phyloP scores from a whole-genome alignment of 2,113 vertebrate genomes.

The Urocitellus parryii region DNA sequence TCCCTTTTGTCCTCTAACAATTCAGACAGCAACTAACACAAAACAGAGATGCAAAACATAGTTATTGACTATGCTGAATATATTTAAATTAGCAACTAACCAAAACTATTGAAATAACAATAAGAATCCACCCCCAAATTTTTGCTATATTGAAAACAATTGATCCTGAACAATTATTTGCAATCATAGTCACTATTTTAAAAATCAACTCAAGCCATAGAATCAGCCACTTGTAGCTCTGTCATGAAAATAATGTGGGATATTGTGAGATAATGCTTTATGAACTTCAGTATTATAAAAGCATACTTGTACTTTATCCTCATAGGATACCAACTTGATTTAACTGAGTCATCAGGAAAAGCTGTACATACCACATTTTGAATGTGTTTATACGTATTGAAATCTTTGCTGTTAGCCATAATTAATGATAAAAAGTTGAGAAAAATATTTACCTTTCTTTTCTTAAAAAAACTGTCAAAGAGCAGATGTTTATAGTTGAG shows the following conservation, averaged over 20 bases:
- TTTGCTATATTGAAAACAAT: too few species aligned
- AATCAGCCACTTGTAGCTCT: accelerated
- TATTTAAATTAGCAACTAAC: too few species aligned
- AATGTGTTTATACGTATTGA: background rate
- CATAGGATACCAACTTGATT: background rate
- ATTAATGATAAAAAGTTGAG: background rate
- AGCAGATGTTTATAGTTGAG: background rate
- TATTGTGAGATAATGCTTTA: background rate
- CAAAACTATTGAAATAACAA: too few species aligned
- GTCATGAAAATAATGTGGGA: background rate
- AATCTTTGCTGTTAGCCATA: background rate
- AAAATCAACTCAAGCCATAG: background rate
- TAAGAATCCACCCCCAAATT: too few species aligned
- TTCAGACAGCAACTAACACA: too few species aligned
- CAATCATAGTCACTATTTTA: too few species aligned
- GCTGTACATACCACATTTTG: background rate
- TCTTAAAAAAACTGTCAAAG: background rate
- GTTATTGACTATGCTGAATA: too few species aligned
- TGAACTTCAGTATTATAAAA: background rate
- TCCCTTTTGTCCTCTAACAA: background rate
- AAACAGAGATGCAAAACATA: too few species aligned
- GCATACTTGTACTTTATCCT: background rate
- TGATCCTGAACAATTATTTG: too few species aligned
- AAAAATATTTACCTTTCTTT: background rate
- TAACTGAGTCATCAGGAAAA: background rate